Base-by-base conservation (phyloP, 1,140 invertebrate species). In the Hesperophylax magnus region DNA sequence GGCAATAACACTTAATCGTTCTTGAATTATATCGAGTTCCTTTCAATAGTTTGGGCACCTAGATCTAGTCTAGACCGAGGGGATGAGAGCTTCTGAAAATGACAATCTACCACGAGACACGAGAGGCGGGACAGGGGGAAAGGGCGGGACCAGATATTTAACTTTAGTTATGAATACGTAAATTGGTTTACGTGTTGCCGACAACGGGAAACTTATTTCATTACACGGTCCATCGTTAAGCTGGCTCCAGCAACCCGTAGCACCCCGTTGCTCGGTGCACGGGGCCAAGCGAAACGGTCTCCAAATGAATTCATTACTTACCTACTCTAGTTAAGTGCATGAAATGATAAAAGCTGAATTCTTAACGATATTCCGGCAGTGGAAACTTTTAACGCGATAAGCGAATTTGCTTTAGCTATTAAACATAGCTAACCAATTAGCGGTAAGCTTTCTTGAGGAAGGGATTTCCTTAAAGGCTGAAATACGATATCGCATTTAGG, bases 151-250 rank as follows among this genome's bases (percentile, higher is more conserved):
- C 52, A 22, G 58, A 71, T 65, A 79, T 69, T 79, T 71, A 71
- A 79, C 39, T 79, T 56, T 24, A 53, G 77, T 79, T 79, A 79
- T 79, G 77, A 79, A 79, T 79, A 79, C 47, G 52, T 79, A 79
- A 79, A 79, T 52, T 65, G 65, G 65, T 69, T 79, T 56, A 69
- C 77, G 77, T 79, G 77, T 54, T 65, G 76, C 39, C 65, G 47
- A 47, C 58, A 60, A 24, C 56, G 56, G 22, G 75, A 63, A 79
- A 79, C 63, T 79, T 79, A 79, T 79, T 79, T 79, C 77, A 79
- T 79, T 79, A 79, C 63, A 56, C 6, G 47, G 54, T 39, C 56
- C 61, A 60, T 24, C 34, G 76, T 61, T 78, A 78, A 78, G 71
- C 53, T 56, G 14, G 71, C 71, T 72, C 17, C 24, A 22, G 27